Evolutionary conservation across 1,140 invertebrate genomes (phyloP).

Genomic region (Bradynema listronoti): DNA sequence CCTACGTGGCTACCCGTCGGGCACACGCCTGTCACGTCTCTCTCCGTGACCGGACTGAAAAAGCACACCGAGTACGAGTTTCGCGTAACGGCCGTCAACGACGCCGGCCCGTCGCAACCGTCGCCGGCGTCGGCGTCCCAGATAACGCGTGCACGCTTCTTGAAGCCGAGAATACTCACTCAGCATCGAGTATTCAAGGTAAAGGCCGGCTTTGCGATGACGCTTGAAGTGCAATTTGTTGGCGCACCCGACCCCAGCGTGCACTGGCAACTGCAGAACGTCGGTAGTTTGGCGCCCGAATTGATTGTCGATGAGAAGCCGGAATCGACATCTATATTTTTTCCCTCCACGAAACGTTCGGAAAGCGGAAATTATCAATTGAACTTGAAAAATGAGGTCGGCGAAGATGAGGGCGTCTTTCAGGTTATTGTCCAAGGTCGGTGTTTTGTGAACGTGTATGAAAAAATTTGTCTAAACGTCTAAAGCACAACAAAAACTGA

Average conservation of each 20-base stretch:
- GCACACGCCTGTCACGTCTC: conserved; percentile 47
- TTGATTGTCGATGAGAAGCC: conserved; percentile 47
- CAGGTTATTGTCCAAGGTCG: conserved; percentile 82
- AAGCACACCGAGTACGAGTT: conserved; percentile 78
- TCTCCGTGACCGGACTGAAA: conserved; percentile 72
- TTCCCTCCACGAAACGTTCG: conserved; percentile 61
- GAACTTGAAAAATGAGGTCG: conserved; percentile 82
- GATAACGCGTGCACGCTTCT: conserved; percentile 75
- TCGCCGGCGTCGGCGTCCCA: conserved; percentile 71
- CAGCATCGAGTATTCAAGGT: conserved; percentile 59
- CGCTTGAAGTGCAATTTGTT: conserved; percentile 82
- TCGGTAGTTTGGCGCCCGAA: conserved; percentile 41
- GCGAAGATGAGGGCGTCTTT: conserved; percentile 84
- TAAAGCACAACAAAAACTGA: too few species aligned
- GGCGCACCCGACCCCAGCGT: conserved; percentile 70
- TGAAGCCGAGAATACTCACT: conserved; percentile 84
- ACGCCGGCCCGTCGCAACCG: conserved; percentile 64
- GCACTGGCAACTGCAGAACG: conserved; percentile 46
- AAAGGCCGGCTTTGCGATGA: conserved; percentile 78
- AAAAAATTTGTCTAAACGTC: too few species aligned
- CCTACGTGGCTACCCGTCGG: conserved; percentile 48
- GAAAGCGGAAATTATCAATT: conserved; percentile 81
- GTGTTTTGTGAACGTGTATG: neutral
- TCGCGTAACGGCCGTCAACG: conserved; percentile 71
- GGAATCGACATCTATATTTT: conserved; percentile 64